Base-by-base conservation (phyloP, 2,888 invertebrate genomes). In the Conomelus anceps region DNA sequence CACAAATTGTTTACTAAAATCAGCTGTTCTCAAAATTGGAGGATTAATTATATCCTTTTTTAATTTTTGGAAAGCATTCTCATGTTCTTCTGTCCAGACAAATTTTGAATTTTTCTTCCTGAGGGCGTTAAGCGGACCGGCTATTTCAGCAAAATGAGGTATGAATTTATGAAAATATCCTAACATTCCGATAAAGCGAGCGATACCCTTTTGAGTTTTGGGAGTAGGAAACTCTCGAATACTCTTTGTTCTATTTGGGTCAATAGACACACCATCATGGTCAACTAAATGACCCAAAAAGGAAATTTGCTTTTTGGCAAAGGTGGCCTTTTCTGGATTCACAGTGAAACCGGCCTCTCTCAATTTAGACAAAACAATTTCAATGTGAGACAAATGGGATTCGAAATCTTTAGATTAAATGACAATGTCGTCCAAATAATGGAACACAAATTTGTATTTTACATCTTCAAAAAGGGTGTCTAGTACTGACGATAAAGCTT, bases 91-190 rank as follows among this genome's bases (percentile, higher is more conserved):
- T 0, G 26, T 63, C 89, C 88, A 89, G 0, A 4, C 22, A 22
- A 89, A 88, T 34, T 88, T 88, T 17, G 63, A 34, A 20, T 41
- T 84, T 20, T 90, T 90, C n/a, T 85, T 89, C 23, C 90, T 22
- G 13, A 92, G 90, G 29, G 91, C 90, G 3, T 91, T 92, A 0
- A 92, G 88, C 0, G 92, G 92, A 0, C 91, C 90, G 0, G 91
- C 84, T 0, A 91, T 89, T 7, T 90, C 90, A 0, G 91, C 89
- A 41, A 91, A 91, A n/a, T 90, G 88, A 0, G 91, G 91, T 0
- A 92, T 88, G 87, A 91, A 92, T 22, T 91, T 91, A 0, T 92
- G 89, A 1, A 92, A 89, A 91, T 92, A 92, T n/a, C 91, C 91
- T 13, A 91, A 89, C 3, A 91, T 85, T 0, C 92, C 92, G 11